A percentile compares a stretch with the other conserved stretches of the same genome.
phyloP scores from a whole-genome alignment of 2,888 invertebrate species.

The Cancer borealis region DNA sequence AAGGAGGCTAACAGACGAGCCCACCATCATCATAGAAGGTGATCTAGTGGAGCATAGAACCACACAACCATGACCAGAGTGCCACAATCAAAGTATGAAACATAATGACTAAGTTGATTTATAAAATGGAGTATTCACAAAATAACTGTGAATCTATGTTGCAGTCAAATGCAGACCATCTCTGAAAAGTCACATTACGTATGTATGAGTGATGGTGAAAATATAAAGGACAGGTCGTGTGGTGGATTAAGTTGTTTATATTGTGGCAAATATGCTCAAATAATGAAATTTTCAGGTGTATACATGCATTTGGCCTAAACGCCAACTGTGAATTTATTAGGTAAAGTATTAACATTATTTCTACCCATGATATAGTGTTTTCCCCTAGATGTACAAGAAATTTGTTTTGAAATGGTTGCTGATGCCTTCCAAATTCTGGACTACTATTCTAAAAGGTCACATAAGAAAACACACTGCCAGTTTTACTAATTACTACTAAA shows the following conservation, averaged over 20 bases:
- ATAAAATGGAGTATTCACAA: constrained; percentile 45
- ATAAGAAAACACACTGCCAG: constrained; percentile 59
- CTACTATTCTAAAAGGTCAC: constrained; percentile 46
- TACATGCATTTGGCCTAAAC: constrained; percentile 58
- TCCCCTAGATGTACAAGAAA: constrained; percentile 53
- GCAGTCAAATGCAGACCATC: constrained; percentile 61
- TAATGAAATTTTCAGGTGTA: constrained; percentile 42
- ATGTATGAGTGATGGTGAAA: constrained; percentile 55
- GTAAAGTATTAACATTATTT: constrained; percentile 42
- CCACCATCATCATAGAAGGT: constrained; percentile 72
- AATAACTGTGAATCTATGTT: constrained; percentile 22
- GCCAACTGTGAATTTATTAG: constrained; percentile 39
- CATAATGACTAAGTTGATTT: constrained; percentile 61
- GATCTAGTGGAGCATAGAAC: constrained; percentile 70
- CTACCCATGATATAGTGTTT: constrained; percentile 48
- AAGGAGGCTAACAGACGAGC: constrained; percentile 74
- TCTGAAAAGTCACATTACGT: constrained; percentile 56
- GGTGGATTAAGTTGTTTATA: constrained; percentile 49
- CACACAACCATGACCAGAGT: constrained; percentile 64
- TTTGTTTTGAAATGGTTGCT: constrained; percentile 53
- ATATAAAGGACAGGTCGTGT: constrained; percentile 36
- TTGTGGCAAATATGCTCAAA: constrained; percentile 71
- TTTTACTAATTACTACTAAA: constrained; percentile 39
- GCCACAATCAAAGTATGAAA: constrained; percentile 72
- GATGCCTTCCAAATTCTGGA: constrained; percentile 44